Evolutionary conservation across 2,888 invertebrate genomes (phyloP).

Genomic region (Xylota sylvarum): DNA sequence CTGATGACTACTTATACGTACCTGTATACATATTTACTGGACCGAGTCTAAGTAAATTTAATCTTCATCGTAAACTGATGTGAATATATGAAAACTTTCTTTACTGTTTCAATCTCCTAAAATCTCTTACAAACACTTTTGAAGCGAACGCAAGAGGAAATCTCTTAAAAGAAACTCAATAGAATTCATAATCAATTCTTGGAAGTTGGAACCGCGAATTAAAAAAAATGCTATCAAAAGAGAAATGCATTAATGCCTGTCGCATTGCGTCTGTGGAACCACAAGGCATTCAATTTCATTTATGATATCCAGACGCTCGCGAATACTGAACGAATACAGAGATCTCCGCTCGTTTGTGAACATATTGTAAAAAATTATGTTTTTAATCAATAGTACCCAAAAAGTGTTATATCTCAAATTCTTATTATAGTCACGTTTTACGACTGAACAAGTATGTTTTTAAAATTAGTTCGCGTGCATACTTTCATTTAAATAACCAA

Average conservation of each 20-base stretch:
- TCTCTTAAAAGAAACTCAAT: slow-evolving; percentile 3
- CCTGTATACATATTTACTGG: no score
- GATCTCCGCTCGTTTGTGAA: no score
- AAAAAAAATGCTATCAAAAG: slow-evolving; percentile 5
- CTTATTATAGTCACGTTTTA: slow-evolving; percentile 53
- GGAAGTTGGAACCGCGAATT: background rate
- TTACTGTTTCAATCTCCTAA: no score
- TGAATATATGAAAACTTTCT: no score
- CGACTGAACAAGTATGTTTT: background rate
- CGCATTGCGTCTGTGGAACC: background rate
- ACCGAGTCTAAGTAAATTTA: no score
- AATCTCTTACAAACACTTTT: background rate
- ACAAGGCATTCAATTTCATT: slow-evolving; percentile 1
- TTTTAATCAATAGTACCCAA: no score
- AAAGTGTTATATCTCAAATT: slow-evolving; percentile 25
- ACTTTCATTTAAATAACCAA: slow-evolving; percentile 28
- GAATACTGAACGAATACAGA: slow-evolving; percentile 18
- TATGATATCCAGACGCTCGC: slow-evolving; percentile 26
- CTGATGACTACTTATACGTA: no score
- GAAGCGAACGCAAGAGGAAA: slow-evolving; percentile 3
- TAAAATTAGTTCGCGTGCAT: slow-evolving; percentile 37
- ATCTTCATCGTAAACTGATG: no score
- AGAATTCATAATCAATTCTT: background rate
- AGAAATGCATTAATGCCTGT: slow-evolving; percentile 15
- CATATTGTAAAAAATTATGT: background rate